Percentiles rank a stretch among this genome's conserved stretches.
Evolutionary conservation across 2,797 vertebrate species (phyloP).

Genomic region (Intellagama lesueurii): DNA sequence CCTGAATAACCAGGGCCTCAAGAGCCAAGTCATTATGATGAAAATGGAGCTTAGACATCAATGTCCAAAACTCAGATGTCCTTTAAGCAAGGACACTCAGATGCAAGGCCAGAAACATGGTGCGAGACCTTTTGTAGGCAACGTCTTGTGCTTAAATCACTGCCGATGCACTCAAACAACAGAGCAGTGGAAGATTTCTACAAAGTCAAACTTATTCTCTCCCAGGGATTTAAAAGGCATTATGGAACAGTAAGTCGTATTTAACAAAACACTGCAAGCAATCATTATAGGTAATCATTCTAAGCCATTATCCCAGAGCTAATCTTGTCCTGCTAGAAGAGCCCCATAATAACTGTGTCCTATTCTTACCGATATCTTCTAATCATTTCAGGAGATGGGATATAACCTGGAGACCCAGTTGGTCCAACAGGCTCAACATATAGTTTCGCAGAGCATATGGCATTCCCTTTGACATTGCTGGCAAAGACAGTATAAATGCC

Average conservation of each 20-base stretch:
- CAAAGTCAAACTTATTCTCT: neutral
- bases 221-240: neutral
- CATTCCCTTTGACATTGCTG: conserved; percentile 92
- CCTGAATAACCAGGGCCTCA: no score
- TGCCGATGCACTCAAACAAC: neutral
- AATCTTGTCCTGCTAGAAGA: neutral
- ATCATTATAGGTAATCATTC: neutral
- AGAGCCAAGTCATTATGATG: neutral
- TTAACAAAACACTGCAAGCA: neutral
- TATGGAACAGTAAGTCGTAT: neutral
- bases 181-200: neutral
- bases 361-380: conserved; percentile 88
- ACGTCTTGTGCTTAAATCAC: neutral
- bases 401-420: conserved; percentile 84
- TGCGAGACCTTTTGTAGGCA: neutral
- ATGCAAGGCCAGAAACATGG: neutral
- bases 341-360: neutral
- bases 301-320: no score
- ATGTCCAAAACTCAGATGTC: neutral
- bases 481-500: conserved; percentile 95
- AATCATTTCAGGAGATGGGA: conserved; percentile 88
- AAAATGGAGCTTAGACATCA: neutral
- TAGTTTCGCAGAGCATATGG: conserved; percentile 95
- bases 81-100: neutral
- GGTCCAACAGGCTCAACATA: conserved; percentile 91